phyloP scores from a whole-genome alignment of 2,888 invertebrate species.

The Lacanobia oleracea region DNA sequence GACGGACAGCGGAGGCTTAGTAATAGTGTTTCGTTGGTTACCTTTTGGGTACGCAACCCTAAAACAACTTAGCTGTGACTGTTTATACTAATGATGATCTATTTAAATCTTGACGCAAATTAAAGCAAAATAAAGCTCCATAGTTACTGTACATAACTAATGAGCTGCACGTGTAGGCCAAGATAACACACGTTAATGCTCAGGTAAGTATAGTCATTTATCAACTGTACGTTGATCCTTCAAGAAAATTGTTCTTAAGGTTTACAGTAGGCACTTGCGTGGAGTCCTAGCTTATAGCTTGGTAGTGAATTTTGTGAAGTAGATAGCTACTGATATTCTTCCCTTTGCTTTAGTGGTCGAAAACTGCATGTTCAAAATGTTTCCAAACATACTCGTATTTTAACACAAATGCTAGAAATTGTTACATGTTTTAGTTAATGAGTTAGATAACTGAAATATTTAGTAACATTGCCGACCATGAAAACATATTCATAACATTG shows the following conservation, averaged over 20 bases:
- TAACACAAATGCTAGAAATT: too few relatives aligned
- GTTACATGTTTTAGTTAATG: too few relatives aligned
- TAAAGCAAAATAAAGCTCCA: constrained; percentile 2
- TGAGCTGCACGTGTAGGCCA: constrained; percentile 36
- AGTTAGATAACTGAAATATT: too few relatives aligned
- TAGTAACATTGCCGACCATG: too few relatives aligned
- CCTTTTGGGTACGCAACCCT: too few relatives aligned
- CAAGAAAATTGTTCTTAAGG: not conserved
- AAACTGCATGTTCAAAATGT: too few relatives aligned
- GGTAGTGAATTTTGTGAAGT: not conserved
- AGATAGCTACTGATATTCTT: not conserved
- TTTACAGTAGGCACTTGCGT: not conserved
- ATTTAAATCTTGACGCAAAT: not conserved
- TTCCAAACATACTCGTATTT: too few relatives aligned
- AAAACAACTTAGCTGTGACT: not conserved
- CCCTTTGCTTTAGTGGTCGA: too few relatives aligned
- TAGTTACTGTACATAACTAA: constrained; percentile 5
- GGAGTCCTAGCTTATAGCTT: not conserved
- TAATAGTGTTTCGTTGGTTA: too few relatives aligned
- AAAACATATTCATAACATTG: too few relatives aligned
- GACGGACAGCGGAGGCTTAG: too few relatives aligned
- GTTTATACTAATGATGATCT: not conserved
- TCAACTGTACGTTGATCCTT: constrained; percentile 25
- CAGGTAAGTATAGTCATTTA: constrained; percentile 23
- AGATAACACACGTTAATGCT: constrained; percentile 21